Percentiles rank a stretch among this genome's conserved stretches.
These are phyloP conservation scores for Cataglyphis rosenhaueri DNA, from an alignment of 2,888 invertebrate species.

Conservation along the genomic window DNA sequence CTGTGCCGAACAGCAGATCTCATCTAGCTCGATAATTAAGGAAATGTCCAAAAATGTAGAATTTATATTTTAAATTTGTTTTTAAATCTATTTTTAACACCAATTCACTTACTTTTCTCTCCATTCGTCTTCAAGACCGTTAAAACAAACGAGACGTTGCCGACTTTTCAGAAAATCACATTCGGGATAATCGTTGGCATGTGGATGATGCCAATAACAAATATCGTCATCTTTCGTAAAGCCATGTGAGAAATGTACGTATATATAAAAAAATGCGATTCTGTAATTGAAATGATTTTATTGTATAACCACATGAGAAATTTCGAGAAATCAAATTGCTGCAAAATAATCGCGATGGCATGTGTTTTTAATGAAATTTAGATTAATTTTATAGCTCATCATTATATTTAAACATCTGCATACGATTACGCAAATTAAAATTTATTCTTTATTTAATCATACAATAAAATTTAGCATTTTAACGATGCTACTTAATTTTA, in stretches of 20 bases:
- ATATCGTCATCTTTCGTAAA: slow-evolving; percentile 31
- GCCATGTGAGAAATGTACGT: not conserved
- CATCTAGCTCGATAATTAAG: not conserved
- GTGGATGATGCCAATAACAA: slow-evolving; percentile 43
- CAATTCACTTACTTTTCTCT: slow-evolving; percentile 57
- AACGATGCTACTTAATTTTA: slow-evolving; percentile 19
- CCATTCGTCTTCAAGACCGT: slow-evolving; percentile 70
- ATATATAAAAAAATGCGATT: not conserved
- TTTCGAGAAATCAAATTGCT: not conserved
- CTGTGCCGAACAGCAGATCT: not conserved
- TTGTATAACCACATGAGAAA: not conserved
- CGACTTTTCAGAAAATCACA: slow-evolving; percentile 64
- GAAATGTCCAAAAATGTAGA: not conserved
- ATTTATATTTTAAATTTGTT: not conserved
- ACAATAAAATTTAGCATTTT: not conserved
- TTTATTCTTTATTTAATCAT: slow-evolving; percentile 20
- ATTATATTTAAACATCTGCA: slow-evolving; percentile 32
- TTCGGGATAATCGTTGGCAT: slow-evolving; percentile 1
- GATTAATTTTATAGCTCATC: not conserved
- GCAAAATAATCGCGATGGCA: not conserved
- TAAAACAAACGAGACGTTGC: slow-evolving; percentile 72
- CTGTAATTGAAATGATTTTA: not conserved
- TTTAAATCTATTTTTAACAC: not conserved
- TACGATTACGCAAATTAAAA: not conserved
- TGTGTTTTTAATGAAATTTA: not conserved